Evolutionary conservation across 2,888 invertebrate genomes (phyloP).

Genomic region (Melitaea athalia): DNA sequence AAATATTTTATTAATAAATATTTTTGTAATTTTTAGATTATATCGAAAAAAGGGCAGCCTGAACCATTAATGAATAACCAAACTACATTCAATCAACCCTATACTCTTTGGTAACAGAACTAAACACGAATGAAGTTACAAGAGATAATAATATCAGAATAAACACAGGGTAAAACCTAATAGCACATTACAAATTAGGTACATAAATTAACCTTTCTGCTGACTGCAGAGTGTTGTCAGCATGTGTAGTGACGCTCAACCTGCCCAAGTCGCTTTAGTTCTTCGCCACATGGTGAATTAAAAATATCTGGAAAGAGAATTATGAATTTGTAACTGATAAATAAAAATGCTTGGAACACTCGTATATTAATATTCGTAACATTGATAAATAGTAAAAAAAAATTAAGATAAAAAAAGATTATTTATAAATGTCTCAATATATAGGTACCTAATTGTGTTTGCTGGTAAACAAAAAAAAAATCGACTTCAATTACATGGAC

Average conservation of each 20-base stretch:
- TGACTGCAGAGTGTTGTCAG: constrained; percentile 73
- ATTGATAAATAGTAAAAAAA: not conserved
- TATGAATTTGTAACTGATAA: not conserved
- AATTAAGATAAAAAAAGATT: too few species aligned
- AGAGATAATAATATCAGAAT: too few species aligned
- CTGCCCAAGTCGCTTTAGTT: constrained; percentile 51
- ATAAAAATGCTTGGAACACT: not conserved
- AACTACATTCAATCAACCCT: too few species aligned
- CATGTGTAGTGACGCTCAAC: constrained; percentile 73
- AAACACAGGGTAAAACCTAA: not conserved
- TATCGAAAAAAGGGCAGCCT: too few species aligned
- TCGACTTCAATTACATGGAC: too few species aligned
- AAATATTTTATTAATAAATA: too few species aligned
- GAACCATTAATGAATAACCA: too few species aligned
- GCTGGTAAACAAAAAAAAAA: too few species aligned
- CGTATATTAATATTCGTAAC: not conserved
- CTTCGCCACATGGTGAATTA: constrained; percentile 55
- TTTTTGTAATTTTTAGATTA: not conserved
- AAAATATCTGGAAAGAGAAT: constrained; percentile 34
- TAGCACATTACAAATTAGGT: not conserved
- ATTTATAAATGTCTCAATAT: too few species aligned
- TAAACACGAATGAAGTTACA: too few species aligned
- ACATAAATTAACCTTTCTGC: constrained; percentile 65
- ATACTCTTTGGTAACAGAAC: too few species aligned
- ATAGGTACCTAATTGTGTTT: too few species aligned